Evolutionary conservation across 2,888 invertebrate genomes (phyloP), one percentile per base, ranked within the genome.

Genomic region (Phorcus lineatus): DNA sequence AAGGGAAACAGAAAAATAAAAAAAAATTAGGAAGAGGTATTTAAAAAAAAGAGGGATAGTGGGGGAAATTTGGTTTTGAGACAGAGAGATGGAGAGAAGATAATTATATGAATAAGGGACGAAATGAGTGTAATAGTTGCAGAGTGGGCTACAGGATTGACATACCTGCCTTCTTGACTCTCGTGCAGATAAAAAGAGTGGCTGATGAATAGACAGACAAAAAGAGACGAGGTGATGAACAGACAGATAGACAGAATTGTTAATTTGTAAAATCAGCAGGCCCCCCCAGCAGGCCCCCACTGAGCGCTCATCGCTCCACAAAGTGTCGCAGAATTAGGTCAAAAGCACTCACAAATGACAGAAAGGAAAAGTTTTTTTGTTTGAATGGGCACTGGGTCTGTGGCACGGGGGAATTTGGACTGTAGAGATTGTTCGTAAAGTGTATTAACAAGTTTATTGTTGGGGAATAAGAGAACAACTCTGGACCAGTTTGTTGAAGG

Each of bases 371-470:
- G n/a, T 7, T 28, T 53, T 53, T 75, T 75, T 47, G 47, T 47
- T 40, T 70, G 36, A 70, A 70, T 40, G 70, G 70, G n/a, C 70
- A 70, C 36, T 70, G 36, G 28, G 17, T 31, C 40, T 17, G 19
- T 6, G 31, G n/a, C 70, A 36, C 36, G 19, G 70, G 17, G 28
- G 40, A 31, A 36, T 31, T 31, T 70, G 36, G n/a, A 70, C 31
- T 31, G 31, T 70, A 40, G 70, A 70, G 70, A 70, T 70, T 70
- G 70, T 40, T 70, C 70, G 70, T 70, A 70, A 31, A 70, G 70
- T 70, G 70, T 70, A 70, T 70, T 70, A 70, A 70, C 70, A 70
- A 70, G 70, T 70, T 70, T 70, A 70, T 70, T 70, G 70, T 70
- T 31, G 70, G 19, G 19, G 70, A 36, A 36, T 28, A 70, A 47